A percentile compares a stretch with the other conserved stretches of the same genome.
Conservation (phyloP, 2,888 invertebrate genomes). For the Pandemis heparana region DNA sequence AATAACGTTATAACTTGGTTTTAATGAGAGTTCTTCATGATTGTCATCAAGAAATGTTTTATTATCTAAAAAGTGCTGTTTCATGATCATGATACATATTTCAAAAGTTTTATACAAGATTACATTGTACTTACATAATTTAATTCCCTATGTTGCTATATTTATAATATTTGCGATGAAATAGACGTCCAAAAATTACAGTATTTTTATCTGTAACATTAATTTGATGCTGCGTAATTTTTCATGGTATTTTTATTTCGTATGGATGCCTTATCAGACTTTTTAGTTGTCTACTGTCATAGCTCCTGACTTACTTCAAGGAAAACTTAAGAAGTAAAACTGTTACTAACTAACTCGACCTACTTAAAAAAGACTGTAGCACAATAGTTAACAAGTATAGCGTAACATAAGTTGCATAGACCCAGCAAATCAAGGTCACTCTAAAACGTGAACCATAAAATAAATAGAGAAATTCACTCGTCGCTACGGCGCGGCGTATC, state of each 20-base stretch:
- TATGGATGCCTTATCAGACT: too few species aligned
- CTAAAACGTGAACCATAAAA: slow-evolving; percentile 7
- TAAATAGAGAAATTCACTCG: slow-evolving; percentile 28
- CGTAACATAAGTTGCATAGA: slow-evolving; percentile 11
- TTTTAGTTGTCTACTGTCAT: too few species aligned
- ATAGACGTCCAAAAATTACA: too few species aligned
- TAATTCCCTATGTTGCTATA: too few species aligned
- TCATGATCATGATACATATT: not conserved
- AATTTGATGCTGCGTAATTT: too few species aligned
- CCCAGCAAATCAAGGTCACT: slow-evolving; percentile 30
- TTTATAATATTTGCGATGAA: too few species aligned
- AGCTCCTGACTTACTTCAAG: too few species aligned
- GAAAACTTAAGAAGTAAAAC: not conserved
- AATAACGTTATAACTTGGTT: not conserved
- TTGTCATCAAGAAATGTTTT: slow-evolving; percentile 6
- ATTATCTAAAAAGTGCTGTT: not conserved
- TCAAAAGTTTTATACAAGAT: too few species aligned
- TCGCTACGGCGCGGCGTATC: slow-evolving; percentile 63
- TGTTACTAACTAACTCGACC: not conserved
- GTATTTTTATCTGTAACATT: too few species aligned
- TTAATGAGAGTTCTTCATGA: not conserved
- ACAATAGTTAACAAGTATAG: slow-evolving; percentile 4
- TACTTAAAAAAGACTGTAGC: not conserved
- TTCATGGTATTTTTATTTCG: too few species aligned
- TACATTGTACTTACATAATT: too few species aligned